Evolutionary conservation across 1,140 invertebrate species (phyloP), one percentile per base, ranked within the genome.

Genomic region (Phocides pigmalion): DNA sequence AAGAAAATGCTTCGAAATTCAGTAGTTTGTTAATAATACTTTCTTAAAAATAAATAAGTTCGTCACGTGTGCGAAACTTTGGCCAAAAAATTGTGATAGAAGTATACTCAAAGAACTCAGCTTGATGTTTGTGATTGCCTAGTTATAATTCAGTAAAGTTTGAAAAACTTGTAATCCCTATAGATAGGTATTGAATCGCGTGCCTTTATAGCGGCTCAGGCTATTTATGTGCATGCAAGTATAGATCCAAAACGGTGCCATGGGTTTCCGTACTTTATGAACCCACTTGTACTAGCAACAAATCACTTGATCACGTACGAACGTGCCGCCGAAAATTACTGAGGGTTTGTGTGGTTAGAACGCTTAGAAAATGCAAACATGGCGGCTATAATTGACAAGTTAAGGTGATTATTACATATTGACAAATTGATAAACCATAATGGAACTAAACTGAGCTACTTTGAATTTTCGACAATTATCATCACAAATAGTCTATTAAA

Each of bases 301-400:
- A 46, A 28, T 58, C 54, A 22, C 56, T 59, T 59, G 54, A 59
- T 59, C 54, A 35, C 25, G 54, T 51, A 51, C 15, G 49, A 32
- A 46, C 41, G 53, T 59, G 16, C 28, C 42, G 15, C 16, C 22
- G 20, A 46, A 44, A 32, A 58, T 58, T 58, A n/a, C 39, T 44
- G 20, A 8, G 25, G 20, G 46, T 14, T 20, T 12, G 19, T 8
- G 20, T 28, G 19, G 4, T 41, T 54, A 22, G 41, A 54, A n/a
- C 20, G 35, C 32, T 53, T 39, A 39, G 8, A 15, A 37, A 37
- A 25, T 53, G 50, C 9, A 54, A 54, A 54, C 50, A 39, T 39
- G 11, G 11, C 4, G 35, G 16, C 35, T 53, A 14, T 51, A 12
- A 35, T 37, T 35, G 32, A 16, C 28, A 17, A 53, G 32, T 19